These are phyloP conservation scores for Aphelocoma coerulescens DNA, from an alignment of 2,113 vertebrate species.

Conservation along the genomic window DNA sequence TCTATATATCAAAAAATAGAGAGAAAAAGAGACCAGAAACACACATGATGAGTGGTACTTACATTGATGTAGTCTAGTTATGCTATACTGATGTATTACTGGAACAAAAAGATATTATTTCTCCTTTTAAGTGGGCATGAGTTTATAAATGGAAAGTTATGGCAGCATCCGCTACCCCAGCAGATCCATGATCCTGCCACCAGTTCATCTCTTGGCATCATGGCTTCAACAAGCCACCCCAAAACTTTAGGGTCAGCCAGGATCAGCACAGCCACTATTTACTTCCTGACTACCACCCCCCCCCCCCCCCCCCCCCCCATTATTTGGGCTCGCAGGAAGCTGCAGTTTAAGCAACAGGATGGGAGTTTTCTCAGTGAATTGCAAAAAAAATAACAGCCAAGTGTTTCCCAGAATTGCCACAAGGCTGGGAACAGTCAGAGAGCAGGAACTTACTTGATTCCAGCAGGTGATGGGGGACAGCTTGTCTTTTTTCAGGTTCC, in stretches of 20 bases:
- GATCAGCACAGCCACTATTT: background rate
- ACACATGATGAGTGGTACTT: background rate
- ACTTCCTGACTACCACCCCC: background rate
- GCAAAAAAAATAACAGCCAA: background rate
- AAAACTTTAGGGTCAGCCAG: background rate
- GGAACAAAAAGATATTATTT: background rate
- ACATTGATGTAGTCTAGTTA: background rate
- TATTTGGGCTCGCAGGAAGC: background rate
- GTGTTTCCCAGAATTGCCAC: background rate
- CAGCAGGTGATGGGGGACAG: constrained; percentile 79
- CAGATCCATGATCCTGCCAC: background rate
- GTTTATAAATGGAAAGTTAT: background rate
- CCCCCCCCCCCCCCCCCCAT: too few species aligned
- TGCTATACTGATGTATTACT: background rate
- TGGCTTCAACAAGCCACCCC: background rate
- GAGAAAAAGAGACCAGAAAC: background rate
- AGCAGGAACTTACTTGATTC: constrained; percentile 79
- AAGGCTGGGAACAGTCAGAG: background rate
- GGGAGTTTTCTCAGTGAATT: background rate
- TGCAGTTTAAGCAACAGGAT: background rate
- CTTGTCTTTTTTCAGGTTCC: constrained; percentile 61
- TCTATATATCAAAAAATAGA: constrained; percentile 64
- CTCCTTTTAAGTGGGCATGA: background rate
- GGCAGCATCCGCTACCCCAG: background rate
- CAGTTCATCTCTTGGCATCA: background rate